Evolutionary conservation across 2,113 vertebrate genomes (phyloP), one percentile per base, ranked within the genome.

Genomic region (Limnothrissa miodon): DNA sequence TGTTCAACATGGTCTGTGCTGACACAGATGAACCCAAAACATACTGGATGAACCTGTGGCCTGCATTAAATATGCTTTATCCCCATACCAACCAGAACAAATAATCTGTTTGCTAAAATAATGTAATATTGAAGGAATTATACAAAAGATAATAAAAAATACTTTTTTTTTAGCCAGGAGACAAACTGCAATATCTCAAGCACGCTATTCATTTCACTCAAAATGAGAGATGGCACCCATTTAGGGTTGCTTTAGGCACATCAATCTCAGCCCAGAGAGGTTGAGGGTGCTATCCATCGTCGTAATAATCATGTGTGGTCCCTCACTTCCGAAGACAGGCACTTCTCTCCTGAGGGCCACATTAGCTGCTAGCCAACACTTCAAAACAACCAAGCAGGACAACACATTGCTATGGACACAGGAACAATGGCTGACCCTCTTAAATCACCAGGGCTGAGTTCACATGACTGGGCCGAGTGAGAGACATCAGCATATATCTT

Each of bases 401-500:
- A 39, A 4, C 15, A 33, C 66, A 74, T 74, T 36, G 29, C 66
- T 36, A 74, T 74, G 66, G 66, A 36, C 29, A 15, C 11, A 36
- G 66, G 66, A 74, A 74, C 66, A 74, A 74, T 74, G 66, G 66
- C 66, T 17, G 66, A 74, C 66, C 66, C 66, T 17, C 66, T 74
- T 74, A 33, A 74, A 74, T 39, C 66, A 36, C 29, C 33, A 74
- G 33, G 25, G 66, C 13, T 33, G 66, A 74, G 66, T 74, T 74
- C 25, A 33, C 66, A 36, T 15, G 66, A 15, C 10, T 36, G 66
- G 29, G 36, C 66, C 29, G 15, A 15, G 66, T 17, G 10, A 74
- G 66, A 74, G 66, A 13, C 66, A 74, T 74, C 66, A 36, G 11
- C 66, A 74, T 74, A 39, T 15, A 74, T 74, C 66, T 74, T 29